phyloP scores from a whole-genome alignment of 2,888 invertebrate species.

The Trilocha varians region DNA sequence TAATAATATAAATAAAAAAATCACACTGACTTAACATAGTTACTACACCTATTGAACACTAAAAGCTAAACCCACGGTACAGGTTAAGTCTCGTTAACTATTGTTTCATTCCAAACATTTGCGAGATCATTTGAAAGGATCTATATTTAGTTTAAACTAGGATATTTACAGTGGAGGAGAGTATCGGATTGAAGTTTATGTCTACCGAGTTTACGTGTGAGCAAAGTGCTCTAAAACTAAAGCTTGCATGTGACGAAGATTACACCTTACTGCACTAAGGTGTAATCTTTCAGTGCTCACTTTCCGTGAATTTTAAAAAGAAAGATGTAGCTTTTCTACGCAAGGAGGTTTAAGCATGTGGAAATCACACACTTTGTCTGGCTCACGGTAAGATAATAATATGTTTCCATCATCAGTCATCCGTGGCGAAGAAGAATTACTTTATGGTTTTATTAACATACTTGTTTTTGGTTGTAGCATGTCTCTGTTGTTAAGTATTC shows the following conservation, averaged over 20 bases:
- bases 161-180: no score
- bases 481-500: no score
- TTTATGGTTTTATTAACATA: no score
- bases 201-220: constrained; percentile 14
- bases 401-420: background rate
- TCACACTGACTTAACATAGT: no score
- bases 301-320: constrained; percentile 7
- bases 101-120: no score
- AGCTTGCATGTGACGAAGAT: constrained; percentile 18
- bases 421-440: background rate
- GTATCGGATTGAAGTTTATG: constrained; percentile 12
- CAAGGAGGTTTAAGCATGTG: background rate
- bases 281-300: constrained; percentile 15
- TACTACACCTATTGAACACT: no score
- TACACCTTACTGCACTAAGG: constrained; percentile 19
- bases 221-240: constrained; percentile 15
- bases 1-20: no score
- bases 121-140: no score
- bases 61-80: no score
- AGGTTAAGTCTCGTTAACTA: no score
- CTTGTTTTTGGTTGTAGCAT: no score
- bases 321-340: constrained; percentile 2
- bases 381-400: background rate
- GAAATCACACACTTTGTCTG: background rate
- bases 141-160: no score